A percentile compares a stretch with the other conserved stretches of the same genome.
These are phyloP conservation scores for Arctopsyche grandis DNA, from an alignment of 1,140 invertebrate species.

Conservation along the genomic window DNA sequence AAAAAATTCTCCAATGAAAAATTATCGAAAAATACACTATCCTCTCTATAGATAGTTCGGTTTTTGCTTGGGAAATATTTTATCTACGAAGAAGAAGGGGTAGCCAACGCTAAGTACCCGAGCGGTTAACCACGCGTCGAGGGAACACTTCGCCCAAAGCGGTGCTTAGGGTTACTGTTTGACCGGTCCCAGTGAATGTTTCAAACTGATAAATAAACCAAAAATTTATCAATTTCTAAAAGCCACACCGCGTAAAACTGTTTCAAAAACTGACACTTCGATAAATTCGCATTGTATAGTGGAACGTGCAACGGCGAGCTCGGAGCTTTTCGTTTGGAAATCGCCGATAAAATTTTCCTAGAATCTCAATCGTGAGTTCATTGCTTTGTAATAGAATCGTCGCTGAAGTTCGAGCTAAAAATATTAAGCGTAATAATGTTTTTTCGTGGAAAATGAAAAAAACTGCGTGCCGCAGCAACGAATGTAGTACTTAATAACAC, in stretches of 20 bases:
- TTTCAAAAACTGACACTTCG: not conserved
- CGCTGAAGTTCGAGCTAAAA: too few species aligned
- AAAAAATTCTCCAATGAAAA: not conserved
- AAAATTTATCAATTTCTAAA: not conserved
- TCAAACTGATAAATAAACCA: not conserved
- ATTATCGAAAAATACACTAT: not conserved
- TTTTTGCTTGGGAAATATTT: conserved; percentile 8
- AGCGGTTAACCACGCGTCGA: conserved; percentile 7
- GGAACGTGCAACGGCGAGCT: not conserved
- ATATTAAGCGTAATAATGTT: too few species aligned
- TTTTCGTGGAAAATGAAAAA: too few species aligned
- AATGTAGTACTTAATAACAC: too few species aligned
- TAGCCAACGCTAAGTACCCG: conserved; percentile 3
- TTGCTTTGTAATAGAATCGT: not conserved
- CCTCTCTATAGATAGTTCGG: not conserved
- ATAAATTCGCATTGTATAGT: not conserved
- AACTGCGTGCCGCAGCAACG: too few species aligned
- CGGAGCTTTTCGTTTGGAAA: not conserved
- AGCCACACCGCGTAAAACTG: not conserved
- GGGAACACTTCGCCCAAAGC: conserved; percentile 17
- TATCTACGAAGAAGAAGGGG: not conserved
- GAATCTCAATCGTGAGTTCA: not conserved
- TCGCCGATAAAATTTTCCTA: not conserved
- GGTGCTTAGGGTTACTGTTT: conserved; percentile 4
- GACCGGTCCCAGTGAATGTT: conserved; percentile 8